Conservation (phyloP, 2,888 invertebrate species). For the Cacoxenus indagator region DNA sequence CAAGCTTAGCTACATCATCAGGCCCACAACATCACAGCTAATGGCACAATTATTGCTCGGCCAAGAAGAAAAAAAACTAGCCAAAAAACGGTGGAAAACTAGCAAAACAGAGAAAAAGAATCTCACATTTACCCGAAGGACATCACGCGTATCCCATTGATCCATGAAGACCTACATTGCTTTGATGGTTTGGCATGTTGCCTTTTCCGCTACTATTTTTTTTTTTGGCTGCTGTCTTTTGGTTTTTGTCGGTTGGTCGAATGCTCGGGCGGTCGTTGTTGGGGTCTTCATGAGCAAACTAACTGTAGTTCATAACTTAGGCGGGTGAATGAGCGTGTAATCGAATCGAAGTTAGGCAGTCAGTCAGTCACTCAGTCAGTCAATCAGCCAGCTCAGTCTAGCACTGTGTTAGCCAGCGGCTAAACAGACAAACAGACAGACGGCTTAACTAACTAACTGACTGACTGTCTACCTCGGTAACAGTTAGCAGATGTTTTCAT, state of each 20-base stretch:
- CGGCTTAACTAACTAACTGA: neutral
- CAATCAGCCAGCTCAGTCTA: neutral
- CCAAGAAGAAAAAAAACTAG: slow-evolving; percentile 21
- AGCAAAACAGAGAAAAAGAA: slow-evolving; percentile 40
- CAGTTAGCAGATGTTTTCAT: slow-evolving; percentile 59
- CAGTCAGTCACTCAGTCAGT: slow-evolving; percentile 57
- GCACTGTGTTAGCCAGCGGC: neutral
- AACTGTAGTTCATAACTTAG: slow-evolving; percentile 62
- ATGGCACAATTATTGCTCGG: slow-evolving; percentile 58
- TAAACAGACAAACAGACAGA: neutral
- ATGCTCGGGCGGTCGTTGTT: neutral
- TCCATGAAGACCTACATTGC: slow-evolving; percentile 67
- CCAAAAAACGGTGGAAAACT: neutral
- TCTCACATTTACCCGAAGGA: slow-evolving; percentile 67
- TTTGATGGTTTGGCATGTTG: slow-evolving; percentile 27
- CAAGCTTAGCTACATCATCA: slow-evolving; percentile 24
- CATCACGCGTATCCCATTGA: slow-evolving; percentile 71
- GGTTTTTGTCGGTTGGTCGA: neutral
- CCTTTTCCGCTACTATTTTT: slow-evolving; percentile 16
- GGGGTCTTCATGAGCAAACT: slow-evolving; percentile 32
- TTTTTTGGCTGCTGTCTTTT: slow-evolving; percentile 1
- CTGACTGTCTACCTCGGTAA: neutral
- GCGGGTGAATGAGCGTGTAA: slow-evolving; percentile 45
- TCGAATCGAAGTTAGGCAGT: slow-evolving; percentile 43
- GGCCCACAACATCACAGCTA: slow-evolving; percentile 38